Base-by-base conservation (phyloP, 2,797 vertebrate species). In the Crocodylus rhombifer region DNA sequence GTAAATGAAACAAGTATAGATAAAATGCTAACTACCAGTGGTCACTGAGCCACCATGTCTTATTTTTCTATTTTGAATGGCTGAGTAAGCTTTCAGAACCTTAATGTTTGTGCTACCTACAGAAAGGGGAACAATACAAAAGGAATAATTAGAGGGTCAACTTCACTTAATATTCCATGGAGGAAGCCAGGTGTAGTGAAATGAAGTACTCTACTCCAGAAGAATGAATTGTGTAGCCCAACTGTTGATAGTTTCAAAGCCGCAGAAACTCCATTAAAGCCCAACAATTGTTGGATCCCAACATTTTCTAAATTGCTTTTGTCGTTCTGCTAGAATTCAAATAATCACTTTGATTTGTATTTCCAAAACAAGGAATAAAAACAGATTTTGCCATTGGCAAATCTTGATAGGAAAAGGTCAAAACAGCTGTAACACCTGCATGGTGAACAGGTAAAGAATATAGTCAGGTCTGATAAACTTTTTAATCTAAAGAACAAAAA, bases 381-480 rank as follows among this genome's bases (percentile, higher is more conserved):
- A 51, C 42, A 51, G 42, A 51, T 51, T 51, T 51, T 51, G 42
- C 42, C 42, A 51, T 51, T 51, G 42, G 42, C 42, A 51, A 51
- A 23, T 33, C 56, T 80, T 62, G 75, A 14, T 51, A 92, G 65
- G 42, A 86, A 33, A 88, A 85, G 51, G 78, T 12, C 7, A 79
- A 89, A 92, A 74, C 65, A 12, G 8, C 16, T 42, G 11, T 10
- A 67, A 5, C 30, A 6, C 51, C 58, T 92, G n/a, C 71, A 20
- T 13, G 83, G 15, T 57, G 57, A 84, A n/a, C 14, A 51, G 42
- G 42, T 51, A 51, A 3, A 26, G 16, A 26, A 82, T 28, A 17
- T 71, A 92, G 71, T 85, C 71, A 88, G 63, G 84, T 77, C n/a
- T 87, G 91, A 28, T 36, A 94, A 90, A 15, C 25, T 36, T 79